Percentiles rank a stretch among this genome's conserved stretches.
Conservation (phyloP, 1,140 invertebrate species). For the Nylanderia fulva region DNA sequence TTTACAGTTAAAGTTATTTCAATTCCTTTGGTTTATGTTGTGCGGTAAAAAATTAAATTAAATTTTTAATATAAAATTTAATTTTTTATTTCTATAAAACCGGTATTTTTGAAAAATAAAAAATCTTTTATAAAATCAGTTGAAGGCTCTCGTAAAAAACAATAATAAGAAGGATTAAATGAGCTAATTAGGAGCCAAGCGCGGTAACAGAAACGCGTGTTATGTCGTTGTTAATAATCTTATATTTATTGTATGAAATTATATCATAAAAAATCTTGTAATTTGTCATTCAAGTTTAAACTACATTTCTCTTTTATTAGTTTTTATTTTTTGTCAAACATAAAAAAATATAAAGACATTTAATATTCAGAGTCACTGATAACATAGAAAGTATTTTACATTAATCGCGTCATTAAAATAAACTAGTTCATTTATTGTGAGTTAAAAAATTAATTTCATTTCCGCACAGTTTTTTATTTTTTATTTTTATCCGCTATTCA, state of each 20-base stretch:
- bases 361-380: not conserved
- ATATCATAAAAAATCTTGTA: not conserved
- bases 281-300: too few relatives aligned
- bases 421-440: not conserved
- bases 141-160: too few relatives aligned
- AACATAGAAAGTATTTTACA: not conserved
- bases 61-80: not conserved
- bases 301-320: too few relatives aligned
- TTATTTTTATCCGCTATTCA: not conserved
- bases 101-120: not conserved
- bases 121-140: too few relatives aligned
- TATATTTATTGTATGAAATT: too few relatives aligned
- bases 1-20: not conserved
- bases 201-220: too few relatives aligned
- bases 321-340: too few relatives aligned
- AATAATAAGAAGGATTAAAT: too few relatives aligned
- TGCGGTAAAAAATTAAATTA: not conserved
- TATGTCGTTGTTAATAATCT: too few relatives aligned
- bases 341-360: not conserved
- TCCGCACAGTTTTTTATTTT: not conserved
- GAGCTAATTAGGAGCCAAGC: too few relatives aligned
- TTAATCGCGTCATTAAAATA: not conserved
- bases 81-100: not conserved
- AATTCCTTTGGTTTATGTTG: not conserved
- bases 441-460: not conserved